Conservation (phyloP, 1,140 invertebrate species). For the Geopemphigus sp. region DNA sequence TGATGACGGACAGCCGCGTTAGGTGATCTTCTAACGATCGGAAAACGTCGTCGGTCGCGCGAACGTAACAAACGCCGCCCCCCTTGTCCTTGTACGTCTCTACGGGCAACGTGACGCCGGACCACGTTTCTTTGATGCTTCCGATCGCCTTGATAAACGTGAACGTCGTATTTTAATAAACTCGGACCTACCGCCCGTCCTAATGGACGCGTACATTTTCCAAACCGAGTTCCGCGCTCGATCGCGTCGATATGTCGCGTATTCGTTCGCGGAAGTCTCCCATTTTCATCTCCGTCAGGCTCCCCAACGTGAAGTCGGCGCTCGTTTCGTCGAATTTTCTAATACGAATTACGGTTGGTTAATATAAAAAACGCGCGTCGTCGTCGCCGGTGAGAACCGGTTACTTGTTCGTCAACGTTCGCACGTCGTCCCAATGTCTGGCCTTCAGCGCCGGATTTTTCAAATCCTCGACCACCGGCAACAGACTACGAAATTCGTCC, state of each 20-base stretch:
- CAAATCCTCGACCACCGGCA: slow-evolving; percentile 6
- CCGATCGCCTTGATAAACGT: background rate
- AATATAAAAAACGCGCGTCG: too few relatives aligned
- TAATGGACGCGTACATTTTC: too few relatives aligned
- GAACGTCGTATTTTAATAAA: background rate
- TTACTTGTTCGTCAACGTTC: background rate
- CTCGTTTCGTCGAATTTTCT: background rate
- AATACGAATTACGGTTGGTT: too few relatives aligned
- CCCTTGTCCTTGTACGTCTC: slow-evolving; percentile 2
- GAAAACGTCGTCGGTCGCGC: background rate
- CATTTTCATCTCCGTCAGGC: background rate
- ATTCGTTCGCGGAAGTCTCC: background rate
- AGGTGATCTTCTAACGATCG: slow-evolving; percentile 25
- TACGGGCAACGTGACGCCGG: background rate
- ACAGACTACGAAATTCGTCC: background rate
- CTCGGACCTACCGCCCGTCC: too few relatives aligned
- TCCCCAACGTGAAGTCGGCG: slow-evolving; percentile 12
- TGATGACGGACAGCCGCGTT: background rate
- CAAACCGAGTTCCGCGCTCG: background rate
- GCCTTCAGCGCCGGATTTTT: slow-evolving; percentile 22
- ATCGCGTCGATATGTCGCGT: background rate
- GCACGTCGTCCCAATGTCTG: slow-evolving; percentile 36
- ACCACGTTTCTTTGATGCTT: slow-evolving; percentile 15
- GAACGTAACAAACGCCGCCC: background rate
- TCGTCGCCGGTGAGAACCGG: too few relatives aligned